Conservation (phyloP, 2,113 vertebrate species). For the Megaleporinus macrocephalus region DNA sequence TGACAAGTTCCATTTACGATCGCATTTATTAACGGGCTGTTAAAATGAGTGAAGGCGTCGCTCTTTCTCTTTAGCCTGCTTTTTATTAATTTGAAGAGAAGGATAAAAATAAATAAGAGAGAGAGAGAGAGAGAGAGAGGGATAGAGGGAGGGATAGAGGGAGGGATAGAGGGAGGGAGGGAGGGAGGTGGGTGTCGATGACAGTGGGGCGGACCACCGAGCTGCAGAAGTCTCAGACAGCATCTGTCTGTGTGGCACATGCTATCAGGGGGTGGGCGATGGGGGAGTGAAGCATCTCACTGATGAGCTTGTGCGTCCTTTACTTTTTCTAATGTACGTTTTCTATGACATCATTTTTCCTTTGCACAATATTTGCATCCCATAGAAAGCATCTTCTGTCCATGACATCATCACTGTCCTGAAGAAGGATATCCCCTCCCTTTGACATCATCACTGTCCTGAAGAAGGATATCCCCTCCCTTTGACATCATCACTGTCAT, state of each 20-base stretch:
- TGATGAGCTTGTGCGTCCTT: background rate
- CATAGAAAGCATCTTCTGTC: background rate
- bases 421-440: too few species aligned
- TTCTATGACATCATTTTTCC: background rate
- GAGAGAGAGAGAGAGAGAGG: slow-evolving; percentile 30
- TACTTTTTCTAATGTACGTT: too few species aligned
- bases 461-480: too few species aligned
- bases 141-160: slow-evolving; percentile 43
- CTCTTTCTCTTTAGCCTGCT: slow-evolving; percentile 58
- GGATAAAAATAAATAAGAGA: slow-evolving; percentile 66
- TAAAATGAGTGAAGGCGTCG: slow-evolving; percentile 76
- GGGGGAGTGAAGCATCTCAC: background rate
- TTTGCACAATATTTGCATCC: too few species aligned
- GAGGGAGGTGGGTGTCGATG: slow-evolving; percentile 23
- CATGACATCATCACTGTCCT: background rate
- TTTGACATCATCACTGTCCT: too few species aligned
- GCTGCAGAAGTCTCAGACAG: background rate
- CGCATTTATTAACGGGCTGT: slow-evolving; percentile 84
- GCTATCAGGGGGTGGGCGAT: too few species aligned
- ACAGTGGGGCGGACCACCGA: background rate
- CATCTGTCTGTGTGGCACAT: background rate
- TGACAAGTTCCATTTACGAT: slow-evolving; percentile 85
- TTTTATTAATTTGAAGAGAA: slow-evolving; percentile 72
- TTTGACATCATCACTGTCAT: too few species aligned
- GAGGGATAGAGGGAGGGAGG: slow-evolving; percentile 37